A percentile compares a stretch with the other conserved stretches of the same genome.
These are phyloP conservation scores for Chaitophorus viminalis DNA, from an alignment of 2,888 invertebrate genomes.

Conservation along the genomic window DNA sequence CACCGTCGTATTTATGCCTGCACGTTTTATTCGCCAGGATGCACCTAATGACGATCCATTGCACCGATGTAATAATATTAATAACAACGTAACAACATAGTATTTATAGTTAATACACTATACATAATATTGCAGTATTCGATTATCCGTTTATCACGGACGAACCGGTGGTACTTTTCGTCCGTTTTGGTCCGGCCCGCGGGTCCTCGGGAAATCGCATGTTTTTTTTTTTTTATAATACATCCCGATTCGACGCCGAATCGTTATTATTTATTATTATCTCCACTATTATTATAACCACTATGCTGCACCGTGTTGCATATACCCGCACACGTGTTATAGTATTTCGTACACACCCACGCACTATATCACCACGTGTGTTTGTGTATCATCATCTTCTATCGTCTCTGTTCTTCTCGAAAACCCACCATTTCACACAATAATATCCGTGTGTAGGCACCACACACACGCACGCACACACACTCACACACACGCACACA, in stretches of 20 bases:
- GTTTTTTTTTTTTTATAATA: neutral
- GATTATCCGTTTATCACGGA: no score
- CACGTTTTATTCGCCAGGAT: no score
- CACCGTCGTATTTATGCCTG: no score
- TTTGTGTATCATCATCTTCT: neutral
- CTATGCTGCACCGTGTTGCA: no score
- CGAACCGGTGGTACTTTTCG: neutral
- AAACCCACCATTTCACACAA: neutral
- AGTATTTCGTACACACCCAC: neutral
- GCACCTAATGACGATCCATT: no score
- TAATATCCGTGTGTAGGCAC: no score
- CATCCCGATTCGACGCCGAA: neutral
- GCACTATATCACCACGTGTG: neutral
- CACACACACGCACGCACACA: neutral
- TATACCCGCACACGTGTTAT: neutral
- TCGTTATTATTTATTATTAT: constrained; percentile 3
- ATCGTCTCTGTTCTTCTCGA: neutral
- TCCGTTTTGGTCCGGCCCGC: neutral
- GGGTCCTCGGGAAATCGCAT: neutral
- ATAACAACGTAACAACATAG: no score
- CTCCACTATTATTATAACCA: neutral
- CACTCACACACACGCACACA: neutral
- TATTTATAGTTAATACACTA: no score
- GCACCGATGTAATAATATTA: no score
- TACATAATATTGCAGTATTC: no score